phyloP scores from a whole-genome alignment of 2,113 vertebrate genomes.

The Xiphophorus couchianus region DNA sequence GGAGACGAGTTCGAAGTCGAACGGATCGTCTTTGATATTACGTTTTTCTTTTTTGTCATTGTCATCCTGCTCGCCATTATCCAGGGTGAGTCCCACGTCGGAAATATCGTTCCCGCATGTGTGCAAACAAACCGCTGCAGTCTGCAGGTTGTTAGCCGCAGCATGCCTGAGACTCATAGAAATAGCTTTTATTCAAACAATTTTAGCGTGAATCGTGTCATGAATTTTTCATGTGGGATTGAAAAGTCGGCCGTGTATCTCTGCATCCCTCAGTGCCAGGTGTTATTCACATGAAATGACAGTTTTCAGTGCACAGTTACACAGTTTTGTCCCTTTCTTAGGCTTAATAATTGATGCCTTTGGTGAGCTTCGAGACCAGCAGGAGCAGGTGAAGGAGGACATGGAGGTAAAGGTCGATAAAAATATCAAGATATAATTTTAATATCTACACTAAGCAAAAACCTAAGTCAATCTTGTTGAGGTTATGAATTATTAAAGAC shows the following conservation, averaged over 20 bases:
- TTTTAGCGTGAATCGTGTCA: background rate
- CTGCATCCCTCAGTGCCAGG: background rate
- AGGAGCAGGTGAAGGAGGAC: conserved; percentile 78
- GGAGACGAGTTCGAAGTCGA: conserved; percentile 96
- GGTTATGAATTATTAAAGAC: background rate
- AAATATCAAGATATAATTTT: background rate
- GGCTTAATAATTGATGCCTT: conserved; percentile 78
- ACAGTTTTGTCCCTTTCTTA: conserved; percentile 18
- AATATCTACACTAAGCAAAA: background rate
- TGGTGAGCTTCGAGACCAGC: conserved; percentile 77
- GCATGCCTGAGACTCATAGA: background rate
- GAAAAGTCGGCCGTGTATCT: background rate
- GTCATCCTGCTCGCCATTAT: conserved; percentile 98
- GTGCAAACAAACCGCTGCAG: background rate
- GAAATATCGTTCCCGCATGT: background rate
- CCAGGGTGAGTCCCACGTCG: conserved; percentile 83
- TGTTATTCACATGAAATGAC: background rate
- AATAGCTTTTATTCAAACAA: background rate
- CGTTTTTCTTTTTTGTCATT: conserved; percentile 98
- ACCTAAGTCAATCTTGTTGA: background rate
- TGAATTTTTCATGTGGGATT: conserved; percentile 24
- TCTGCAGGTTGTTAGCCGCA: background rate
- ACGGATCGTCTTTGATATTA: conserved; percentile 95
- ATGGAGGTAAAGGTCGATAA: conserved; percentile 67
- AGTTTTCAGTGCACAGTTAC: background rate